A percentile compares a stretch with the other conserved stretches of the same genome.
These are phyloP conservation scores for Temnothorax unifasciatus DNA, from an alignment of 2,888 invertebrate genomes.

Conservation along the genomic window DNA sequence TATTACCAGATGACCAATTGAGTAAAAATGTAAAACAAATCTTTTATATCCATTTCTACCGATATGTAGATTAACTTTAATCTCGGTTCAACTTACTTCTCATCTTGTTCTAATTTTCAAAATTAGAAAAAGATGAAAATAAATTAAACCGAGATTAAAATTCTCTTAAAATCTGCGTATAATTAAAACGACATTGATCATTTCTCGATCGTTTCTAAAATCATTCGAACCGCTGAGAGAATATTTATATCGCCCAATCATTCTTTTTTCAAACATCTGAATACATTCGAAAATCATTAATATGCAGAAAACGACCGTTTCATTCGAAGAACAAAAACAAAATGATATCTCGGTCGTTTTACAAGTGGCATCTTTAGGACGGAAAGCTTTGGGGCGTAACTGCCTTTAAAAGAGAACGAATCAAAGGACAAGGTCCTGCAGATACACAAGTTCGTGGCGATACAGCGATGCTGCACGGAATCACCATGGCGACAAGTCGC, in stretches of 20 bases:
- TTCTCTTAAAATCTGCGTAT: too few species aligned
- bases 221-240: neutral
- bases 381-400: neutral
- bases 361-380: too few species aligned
- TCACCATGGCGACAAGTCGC: constrained; percentile 83
- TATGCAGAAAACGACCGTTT: neutral
- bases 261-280: too few species aligned
- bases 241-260: too few species aligned
- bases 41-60: too few species aligned
- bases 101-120: neutral
- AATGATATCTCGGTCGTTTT: neutral
- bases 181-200: too few species aligned
- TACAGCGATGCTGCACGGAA: constrained; percentile 71
- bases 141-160: too few species aligned
- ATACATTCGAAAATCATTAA: neutral
- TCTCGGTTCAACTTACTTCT: too few species aligned
- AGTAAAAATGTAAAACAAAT: too few species aligned
- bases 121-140: neutral
- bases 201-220: neutral
- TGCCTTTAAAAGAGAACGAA: constrained; percentile 26
- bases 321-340: neutral
- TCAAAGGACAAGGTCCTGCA: constrained; percentile 32
- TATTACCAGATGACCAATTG: too few species aligned
- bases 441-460: constrained; percentile 23
- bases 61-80: too few species aligned